Evolutionary conservation across 2,888 invertebrate genomes (phyloP).

Genomic region (Macaria notata): DNA sequence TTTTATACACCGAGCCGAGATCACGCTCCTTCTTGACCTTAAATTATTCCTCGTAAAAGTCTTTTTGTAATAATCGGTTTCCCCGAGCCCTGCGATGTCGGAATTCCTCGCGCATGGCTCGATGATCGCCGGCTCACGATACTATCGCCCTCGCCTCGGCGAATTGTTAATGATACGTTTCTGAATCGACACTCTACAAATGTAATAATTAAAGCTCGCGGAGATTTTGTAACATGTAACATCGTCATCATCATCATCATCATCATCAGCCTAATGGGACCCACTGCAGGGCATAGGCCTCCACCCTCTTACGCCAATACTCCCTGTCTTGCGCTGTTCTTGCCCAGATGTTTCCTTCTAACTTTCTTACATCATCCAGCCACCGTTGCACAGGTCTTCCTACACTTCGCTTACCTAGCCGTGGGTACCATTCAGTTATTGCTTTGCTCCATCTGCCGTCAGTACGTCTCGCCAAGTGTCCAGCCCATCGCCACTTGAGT

Average conservation of each 20-base stretch:
- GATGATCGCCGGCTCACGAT: constrained; percentile 58
- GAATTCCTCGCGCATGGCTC: constrained; percentile 26
- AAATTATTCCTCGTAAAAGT: constrained; percentile 69
- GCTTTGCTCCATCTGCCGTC: no score
- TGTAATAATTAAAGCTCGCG: constrained; percentile 53
- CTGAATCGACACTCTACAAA: constrained; percentile 36
- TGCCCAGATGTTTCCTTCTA: no score
- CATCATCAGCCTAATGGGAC: no score
- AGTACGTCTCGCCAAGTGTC: no score
- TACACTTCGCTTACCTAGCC: no score
- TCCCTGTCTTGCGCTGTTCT: no score
- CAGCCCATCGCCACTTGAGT: no score
- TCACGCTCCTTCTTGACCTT: constrained; percentile 75
- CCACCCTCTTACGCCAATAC: no score
- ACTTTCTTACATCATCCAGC: no score
- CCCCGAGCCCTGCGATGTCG: constrained; percentile 40
- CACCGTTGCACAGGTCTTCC: no score
- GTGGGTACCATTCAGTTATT: no score
- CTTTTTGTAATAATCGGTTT: constrained; percentile 70
- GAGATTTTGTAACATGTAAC: constrained; percentile 20
- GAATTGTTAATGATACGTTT: constrained; percentile 71
- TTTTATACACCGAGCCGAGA: constrained; percentile 71
- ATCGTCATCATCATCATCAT: background rate
- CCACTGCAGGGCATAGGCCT: no score
- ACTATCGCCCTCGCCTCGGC: constrained; percentile 63